phyloP scores from a whole-genome alignment of 2,113 vertebrate genomes.

The Microcebus jonahi region DNA sequence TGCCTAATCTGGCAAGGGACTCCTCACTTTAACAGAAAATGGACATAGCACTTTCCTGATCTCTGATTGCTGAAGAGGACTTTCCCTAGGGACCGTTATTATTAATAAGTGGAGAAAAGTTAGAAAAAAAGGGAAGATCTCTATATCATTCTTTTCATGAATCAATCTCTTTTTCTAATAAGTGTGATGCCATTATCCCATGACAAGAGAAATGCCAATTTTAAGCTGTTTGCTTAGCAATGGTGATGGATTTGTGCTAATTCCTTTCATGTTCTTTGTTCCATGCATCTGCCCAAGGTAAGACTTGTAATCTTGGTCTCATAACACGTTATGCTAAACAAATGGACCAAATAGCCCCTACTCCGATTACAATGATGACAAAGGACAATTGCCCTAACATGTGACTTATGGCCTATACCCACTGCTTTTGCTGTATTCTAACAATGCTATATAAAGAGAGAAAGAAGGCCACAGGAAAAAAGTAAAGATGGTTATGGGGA shows the following conservation, averaged over 20 bases:
- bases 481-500: neutral
- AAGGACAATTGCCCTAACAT: neutral
- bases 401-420: neutral
- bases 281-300: neutral
- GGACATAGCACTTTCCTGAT: neutral
- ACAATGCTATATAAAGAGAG: neutral
- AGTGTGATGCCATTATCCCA: neutral
- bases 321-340: neutral
- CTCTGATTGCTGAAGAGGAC: neutral
- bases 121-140: neutral
- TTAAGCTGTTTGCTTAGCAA: neutral
- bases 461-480: neutral
- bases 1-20: neutral
- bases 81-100: neutral
- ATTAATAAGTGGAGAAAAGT: neutral
- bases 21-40: neutral
- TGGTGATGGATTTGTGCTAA: neutral
- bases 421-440: neutral
- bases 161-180: neutral
- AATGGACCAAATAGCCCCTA: neutral
- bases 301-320: neutral
- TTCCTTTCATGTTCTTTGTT: neutral
- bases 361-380: neutral
- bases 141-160: neutral
- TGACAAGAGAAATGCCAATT: neutral